These are phyloP conservation scores for Hemibagrus wyckioides DNA, from an alignment of 2,113 vertebrate species.

Conservation along the genomic window DNA sequence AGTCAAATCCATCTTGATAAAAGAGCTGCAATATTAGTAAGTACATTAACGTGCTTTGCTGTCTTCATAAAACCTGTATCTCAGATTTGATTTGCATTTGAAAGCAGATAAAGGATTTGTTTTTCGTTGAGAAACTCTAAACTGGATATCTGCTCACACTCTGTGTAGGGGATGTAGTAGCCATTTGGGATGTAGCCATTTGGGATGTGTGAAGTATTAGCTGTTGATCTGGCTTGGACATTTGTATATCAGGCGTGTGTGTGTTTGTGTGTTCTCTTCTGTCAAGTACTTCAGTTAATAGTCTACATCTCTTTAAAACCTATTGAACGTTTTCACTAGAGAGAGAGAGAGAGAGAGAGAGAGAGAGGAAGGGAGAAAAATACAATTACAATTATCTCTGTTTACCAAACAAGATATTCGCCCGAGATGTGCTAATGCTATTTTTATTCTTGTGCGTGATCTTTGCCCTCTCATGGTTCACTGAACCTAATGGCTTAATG, in stretches of 20 bases:
- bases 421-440: not conserved
- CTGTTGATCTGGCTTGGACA: not conserved
- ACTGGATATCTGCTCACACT: not conserved
- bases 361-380: not conserved
- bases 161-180: not conserved
- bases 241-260: not conserved
- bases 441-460: constrained; percentile 3
- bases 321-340: not conserved
- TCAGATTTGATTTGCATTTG: not conserved
- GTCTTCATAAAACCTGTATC: not conserved
- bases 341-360: not conserved
- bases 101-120: not conserved
- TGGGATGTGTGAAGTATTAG: not conserved
- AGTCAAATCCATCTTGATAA: not conserved
- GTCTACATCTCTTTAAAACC: constrained; percentile 22
- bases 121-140: not conserved
- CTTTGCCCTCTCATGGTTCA: constrained; percentile 12
- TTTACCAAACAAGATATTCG: not conserved
- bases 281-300: constrained; percentile 31
- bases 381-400: not conserved
- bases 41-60: not conserved
- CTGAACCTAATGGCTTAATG: constrained; percentile 17
- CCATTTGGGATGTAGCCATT: not conserved
- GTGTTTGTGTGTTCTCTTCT: not conserved
- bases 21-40: not conserved